phyloP scores from a whole-genome alignment of 2,888 invertebrate genomes.

The Standfussiana lucernea region DNA sequence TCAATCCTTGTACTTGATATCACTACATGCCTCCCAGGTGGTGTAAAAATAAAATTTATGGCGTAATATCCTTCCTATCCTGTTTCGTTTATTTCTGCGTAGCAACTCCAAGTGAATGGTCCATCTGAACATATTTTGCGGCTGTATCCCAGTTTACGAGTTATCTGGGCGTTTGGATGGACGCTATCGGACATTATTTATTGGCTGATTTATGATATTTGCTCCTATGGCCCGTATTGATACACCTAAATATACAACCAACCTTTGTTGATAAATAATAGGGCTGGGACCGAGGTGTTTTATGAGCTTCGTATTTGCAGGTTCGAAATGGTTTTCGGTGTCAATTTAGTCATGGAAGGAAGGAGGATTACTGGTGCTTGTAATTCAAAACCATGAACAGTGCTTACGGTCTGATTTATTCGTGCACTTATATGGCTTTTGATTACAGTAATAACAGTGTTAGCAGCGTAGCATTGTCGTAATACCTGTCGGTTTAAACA shows the following conservation, averaged over 20 bases:
- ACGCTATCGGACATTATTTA: conserved; percentile 73
- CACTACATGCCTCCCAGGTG: conserved; percentile 50
- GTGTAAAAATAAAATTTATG: conserved; percentile 67
- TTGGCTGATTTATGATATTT: conserved; percentile 74
- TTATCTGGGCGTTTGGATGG: conserved; percentile 69
- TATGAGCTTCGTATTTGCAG: conserved; percentile 55
- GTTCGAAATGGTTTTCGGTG: conserved; percentile 33
- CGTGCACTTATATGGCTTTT: not conserved
- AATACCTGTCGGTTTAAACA: not conserved
- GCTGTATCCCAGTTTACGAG: conserved; percentile 71
- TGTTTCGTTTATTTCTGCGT: conserved; percentile 50
- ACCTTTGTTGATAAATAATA: conserved; percentile 61
- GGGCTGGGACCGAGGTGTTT: conserved; percentile 55
- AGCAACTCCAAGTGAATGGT: conserved; percentile 54
- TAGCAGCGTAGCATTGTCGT: not conserved
- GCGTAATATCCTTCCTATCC: conserved; percentile 51
- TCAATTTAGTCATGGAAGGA: conserved; percentile 31
- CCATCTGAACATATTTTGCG: conserved; percentile 62
- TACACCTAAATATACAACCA: conserved; percentile 61
- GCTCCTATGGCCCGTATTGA: conserved; percentile 61
- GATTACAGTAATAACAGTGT: not conserved
- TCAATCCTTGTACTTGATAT: conserved; percentile 33
- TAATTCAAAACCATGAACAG: not conserved
- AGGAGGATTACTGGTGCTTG: conserved; percentile 5
- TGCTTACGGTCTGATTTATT: not conserved